Evolutionary conservation across 2,888 invertebrate genomes (phyloP), one percentile per base, ranked within the genome.

Genomic region (Azorinus chamasolen): DNA sequence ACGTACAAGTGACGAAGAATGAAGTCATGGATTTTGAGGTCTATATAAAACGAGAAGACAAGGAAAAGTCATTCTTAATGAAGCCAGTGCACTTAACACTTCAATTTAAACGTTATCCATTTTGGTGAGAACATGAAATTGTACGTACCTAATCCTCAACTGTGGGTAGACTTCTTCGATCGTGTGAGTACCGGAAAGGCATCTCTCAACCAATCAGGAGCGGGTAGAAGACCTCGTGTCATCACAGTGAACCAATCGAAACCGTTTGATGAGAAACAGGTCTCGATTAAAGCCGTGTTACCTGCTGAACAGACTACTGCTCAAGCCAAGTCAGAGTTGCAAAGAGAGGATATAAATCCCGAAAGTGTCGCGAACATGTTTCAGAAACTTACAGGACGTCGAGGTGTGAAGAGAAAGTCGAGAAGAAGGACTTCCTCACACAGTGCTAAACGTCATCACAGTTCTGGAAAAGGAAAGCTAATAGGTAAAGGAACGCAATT

Each of bases 61-160:
- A 48, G 39, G 20, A 25, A 6, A 12, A 37, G 20, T 20, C 41
- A 55, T 5, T 45, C 53, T 24, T 53, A 24, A 10, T 12, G 24
- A 24, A 22, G 18, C 24, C 27, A 18, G 41, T 25, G 43, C 18
- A 55, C 5, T 37, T 80, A 4, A 80, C 79, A 57, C 68, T 78
- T 53, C 64, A 71, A 25, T 58, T 71, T 32, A 71, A 55, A 27
- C 63, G 25, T 14, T 58, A 71, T 51, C 64, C 58, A 27, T 58
- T 58, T 57, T 57, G 22, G 10, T 32, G 5, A 62, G 16, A 62
- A 22, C 16, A 62, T 55, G 48, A 72, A 73, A 39, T 18, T 77
- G 25, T 80, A 80, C 51, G 58, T 80, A 20, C 76, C 80, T 22
- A 77, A 80, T 50, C 45, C 66, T 22, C 53, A 64, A 25, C 63